These are phyloP conservation scores for Ommatoiulus sabulosus DNA, from an alignment of 2,888 invertebrate species.

Conservation along the genomic window DNA sequence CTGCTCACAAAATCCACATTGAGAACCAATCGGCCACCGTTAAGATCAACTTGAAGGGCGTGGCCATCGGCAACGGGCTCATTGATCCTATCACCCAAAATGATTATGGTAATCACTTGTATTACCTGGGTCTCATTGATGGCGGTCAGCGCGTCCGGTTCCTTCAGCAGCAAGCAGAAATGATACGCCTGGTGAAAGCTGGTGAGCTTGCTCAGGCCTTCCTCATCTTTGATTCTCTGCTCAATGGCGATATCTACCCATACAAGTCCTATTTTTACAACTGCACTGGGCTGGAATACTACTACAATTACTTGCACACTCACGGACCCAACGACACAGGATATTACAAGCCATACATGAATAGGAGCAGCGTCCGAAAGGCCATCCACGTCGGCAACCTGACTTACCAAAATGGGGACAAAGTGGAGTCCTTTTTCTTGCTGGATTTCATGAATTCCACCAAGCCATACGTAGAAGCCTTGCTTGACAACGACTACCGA, in stretches of 20 bases:
- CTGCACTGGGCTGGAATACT: constrained; percentile 76
- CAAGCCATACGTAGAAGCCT: constrained; percentile 66
- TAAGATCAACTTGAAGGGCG: constrained; percentile 76
- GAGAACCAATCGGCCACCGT: constrained; percentile 72
- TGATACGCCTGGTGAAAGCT: constrained; percentile 60
- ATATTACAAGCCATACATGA: constrained; percentile 59
- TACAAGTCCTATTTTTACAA: constrained; percentile 77
- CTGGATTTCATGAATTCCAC: constrained; percentile 65
- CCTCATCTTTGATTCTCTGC: constrained; percentile 75
- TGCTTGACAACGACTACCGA: constrained; percentile 67
- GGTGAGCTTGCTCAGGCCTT: constrained; percentile 61
- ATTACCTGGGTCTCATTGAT: constrained; percentile 65
- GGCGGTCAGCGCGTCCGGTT: constrained; percentile 60
- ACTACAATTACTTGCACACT: constrained; percentile 52
- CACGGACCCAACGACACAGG: constrained; percentile 64
- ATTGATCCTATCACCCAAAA: constrained; percentile 64
- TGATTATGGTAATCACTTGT: constrained; percentile 68
- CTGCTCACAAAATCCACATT: constrained; percentile 76
- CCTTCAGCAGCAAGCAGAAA: constrained; percentile 61
- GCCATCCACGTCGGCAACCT: constrained; percentile 67
- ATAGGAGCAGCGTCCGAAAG: constrained; percentile 62
- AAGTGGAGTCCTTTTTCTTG: constrained; percentile 65
- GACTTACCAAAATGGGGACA: constrained; percentile 62
- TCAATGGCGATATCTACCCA: constrained; percentile 77
- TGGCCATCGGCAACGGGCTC: constrained; percentile 64